A percentile compares a stretch with the other conserved stretches of the same genome.
These are phyloP conservation scores for Marmota monax DNA, from an alignment of 2,113 vertebrate species.

Conservation along the genomic window DNA sequence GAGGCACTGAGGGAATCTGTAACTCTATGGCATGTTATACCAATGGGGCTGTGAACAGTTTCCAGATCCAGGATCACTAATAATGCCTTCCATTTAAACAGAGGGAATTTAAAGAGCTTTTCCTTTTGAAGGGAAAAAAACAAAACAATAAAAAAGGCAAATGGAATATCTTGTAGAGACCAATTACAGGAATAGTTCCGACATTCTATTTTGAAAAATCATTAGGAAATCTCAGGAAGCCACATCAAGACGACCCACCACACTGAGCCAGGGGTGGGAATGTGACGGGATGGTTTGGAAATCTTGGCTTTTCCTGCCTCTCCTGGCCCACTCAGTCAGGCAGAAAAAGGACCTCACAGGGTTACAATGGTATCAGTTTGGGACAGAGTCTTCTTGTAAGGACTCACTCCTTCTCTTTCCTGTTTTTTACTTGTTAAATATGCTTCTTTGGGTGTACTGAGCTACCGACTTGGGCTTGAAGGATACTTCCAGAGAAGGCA, in stretches of 20 bases:
- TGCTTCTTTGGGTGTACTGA: neutral
- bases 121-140: constrained; percentile 10
- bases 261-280: neutral
- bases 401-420: neutral
- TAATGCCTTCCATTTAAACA: constrained; percentile 30
- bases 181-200: neutral
- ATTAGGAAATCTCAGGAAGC: constrained; percentile 48
- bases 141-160: neutral
- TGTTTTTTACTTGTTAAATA: neutral
- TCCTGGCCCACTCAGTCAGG: neutral
- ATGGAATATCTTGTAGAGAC: neutral
- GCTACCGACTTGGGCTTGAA: neutral
- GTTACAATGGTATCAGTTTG: neutral
- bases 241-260: neutral
- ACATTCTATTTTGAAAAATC: neutral
- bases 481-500: neutral
- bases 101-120: constrained; percentile 6
- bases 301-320: constrained; percentile 15
- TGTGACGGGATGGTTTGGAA: neutral
- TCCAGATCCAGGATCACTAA: neutral
- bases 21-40: neutral
- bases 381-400: neutral
- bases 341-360: neutral
- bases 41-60: neutral
- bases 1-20: neutral